Base-by-base conservation (phyloP, 2,888 invertebrate species). In the Eugnorisma glareosa region DNA sequence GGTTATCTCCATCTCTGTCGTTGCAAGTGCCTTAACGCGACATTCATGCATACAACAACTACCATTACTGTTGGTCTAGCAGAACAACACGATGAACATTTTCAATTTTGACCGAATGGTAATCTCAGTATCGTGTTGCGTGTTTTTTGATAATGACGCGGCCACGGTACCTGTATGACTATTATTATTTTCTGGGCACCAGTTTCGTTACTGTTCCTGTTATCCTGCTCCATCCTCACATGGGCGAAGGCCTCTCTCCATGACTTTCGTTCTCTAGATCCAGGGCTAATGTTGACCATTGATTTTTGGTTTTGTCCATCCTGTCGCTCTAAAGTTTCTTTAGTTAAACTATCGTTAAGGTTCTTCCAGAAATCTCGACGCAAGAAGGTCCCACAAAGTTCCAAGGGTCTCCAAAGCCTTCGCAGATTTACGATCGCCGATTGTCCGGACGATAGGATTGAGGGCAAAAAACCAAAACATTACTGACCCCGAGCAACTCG, bases 401-500 rank as follows among this genome's bases (percentile, higher is more conserved):
- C 10, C 11, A 64, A 37, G 21, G 68, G 13, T 67, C 63, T 51
- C 64, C 43, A 79, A 77, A 80, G 76, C 1, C 18, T n/a, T 69
- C 15, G 71, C 79, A 79, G 73, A 84, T 88, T 83, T 86, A 88
- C 77, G 82, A 84, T 79, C 48, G 15, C 40, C 28, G 74, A 82
- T 64, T 72, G 70, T 40, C 67, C 57, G 37, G 67, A 69, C 72
- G 75, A 79, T 82, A 70, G 43, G 43, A 78, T 75, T 73, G 73
- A 37, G 88, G 69, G 83, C 89, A 91, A 92, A 92, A 92, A 93
- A 90, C 82, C 91, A 91, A 92, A 94, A 93, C 91, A 92, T 88
- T 86, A 90, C 90, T 94, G 92, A 92, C 93, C 94, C 90, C 88
- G 84, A 91, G 79, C 91, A 89, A 89, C 83, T 74, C 73, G 45